Evolutionary conservation across 2,797 vertebrate species (phyloP).

Genomic region (Channa striata): DNA sequence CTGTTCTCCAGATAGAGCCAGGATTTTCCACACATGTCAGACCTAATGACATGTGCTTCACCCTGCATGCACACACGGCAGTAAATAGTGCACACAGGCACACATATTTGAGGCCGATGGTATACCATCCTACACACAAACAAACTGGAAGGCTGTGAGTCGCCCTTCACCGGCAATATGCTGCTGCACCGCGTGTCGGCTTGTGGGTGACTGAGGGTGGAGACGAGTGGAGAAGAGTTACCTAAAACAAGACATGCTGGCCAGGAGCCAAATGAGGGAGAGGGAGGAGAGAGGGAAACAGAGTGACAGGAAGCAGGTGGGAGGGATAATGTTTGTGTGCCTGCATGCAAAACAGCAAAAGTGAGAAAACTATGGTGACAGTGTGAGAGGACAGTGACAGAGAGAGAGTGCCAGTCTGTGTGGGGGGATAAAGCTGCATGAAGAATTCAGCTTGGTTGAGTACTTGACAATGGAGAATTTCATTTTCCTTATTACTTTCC

Average conservation of each 20-base stretch:
- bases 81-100: conserved; percentile 41
- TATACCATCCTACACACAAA: conserved; percentile 55
- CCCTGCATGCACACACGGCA: conserved; percentile 58
- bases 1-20: conserved; percentile 53
- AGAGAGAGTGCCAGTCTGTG: conserved; percentile 10
- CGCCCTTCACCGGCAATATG: conserved; percentile 32
- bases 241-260: conserved; percentile 61
- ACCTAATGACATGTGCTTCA: conserved; percentile 39
- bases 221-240: conserved; percentile 46
- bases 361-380: conserved; percentile 16
- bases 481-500: conserved; percentile 29
- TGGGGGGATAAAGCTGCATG: conserved; percentile 1
- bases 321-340: conserved; percentile 40
- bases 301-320: conserved; percentile 53
- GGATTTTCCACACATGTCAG: conserved; percentile 63
- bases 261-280: conserved; percentile 41
- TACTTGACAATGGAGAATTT: conserved; percentile 32
- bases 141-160: conserved; percentile 40
- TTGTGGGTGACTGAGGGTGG: conserved; percentile 43
- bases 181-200: conserved; percentile 28
- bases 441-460: not conserved
- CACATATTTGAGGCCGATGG: conserved; percentile 41
- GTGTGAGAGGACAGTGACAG: conserved; percentile 14
- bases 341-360: conserved; percentile 40
- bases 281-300: conserved; percentile 29